Evolutionary conservation across 2,797 vertebrate genomes (phyloP), one percentile per base, ranked within the genome.

Genomic region (Telmatherina bonti): DNA sequence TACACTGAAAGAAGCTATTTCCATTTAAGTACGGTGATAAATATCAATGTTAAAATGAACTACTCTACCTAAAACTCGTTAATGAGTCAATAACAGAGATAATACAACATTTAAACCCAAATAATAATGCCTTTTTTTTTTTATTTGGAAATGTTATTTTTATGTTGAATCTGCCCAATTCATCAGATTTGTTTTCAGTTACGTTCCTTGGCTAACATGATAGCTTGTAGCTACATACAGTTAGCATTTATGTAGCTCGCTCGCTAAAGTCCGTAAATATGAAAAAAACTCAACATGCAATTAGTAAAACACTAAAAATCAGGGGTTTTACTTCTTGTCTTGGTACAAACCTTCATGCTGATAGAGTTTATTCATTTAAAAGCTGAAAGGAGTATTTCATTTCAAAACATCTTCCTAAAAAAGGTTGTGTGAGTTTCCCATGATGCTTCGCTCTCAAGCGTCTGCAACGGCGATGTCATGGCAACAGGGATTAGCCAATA

Each of bases 301-400:
- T 13, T 2, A 2, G 1, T 24, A 10, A 49, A 67, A 35, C 7
- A 49, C 0, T 0, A 3, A 27, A 43, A 5, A 4, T 1, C 2
- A 10, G 0, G 0, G 2, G 58, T 51, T 29, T 1, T 0, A 15
- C 5, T 11, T 2, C 0, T 31, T 24, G 27, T 2, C 12, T 13
- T 20, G 26, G 16, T 31, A 76, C 78, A 1, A 27, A 95, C 94
- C 93, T 94, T 95, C 94, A 95, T 95, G 38, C 26, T 82, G 20
- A 4, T 13, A n/a, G 1, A 0, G 26, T 62, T 67, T 24, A 56
- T 29, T 58, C 20, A 16, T 10, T 30, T 26, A 20, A 56, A 33
- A 8, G 20, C 35, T 20, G 5, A 61, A 52, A 30, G 2, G 15
- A 35, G 10, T 11, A 26, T 51, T 79, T 70, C 27, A 64, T 33